phyloP scores from a whole-genome alignment of 1,140 invertebrate genomes.

The Pseudomyrmex cubaensis region DNA sequence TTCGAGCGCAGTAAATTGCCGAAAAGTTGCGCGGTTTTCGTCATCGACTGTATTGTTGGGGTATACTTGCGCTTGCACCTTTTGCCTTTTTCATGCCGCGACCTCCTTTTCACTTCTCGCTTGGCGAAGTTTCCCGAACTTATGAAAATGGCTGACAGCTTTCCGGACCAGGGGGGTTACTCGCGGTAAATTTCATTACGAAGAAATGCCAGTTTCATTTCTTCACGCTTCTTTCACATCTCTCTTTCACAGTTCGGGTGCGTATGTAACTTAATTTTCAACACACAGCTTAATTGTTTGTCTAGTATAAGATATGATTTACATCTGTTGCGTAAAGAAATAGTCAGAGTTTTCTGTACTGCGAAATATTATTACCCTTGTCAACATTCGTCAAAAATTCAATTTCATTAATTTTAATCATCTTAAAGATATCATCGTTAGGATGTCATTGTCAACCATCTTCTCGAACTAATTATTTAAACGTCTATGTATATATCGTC shows the following conservation, averaged over 20 bases:
- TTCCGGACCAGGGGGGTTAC: conserved; percentile 61
- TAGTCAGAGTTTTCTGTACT: background rate
- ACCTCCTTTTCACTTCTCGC: conserved; percentile 62
- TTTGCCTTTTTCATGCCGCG: conserved; percentile 50
- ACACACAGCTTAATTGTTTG: background rate
- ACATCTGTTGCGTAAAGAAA: background rate
- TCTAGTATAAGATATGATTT: background rate
- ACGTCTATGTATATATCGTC: no score
- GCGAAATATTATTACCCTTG: no score
- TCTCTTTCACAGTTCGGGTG: conserved; percentile 43
- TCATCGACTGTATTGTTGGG: conserved; percentile 6
- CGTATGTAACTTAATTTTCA: conserved; percentile 38
- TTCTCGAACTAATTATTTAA: no score
- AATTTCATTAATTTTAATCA: no score
- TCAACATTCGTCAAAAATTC: no score
- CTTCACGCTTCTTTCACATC: background rate
- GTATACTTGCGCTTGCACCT: conserved; percentile 37
- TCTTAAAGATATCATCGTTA: no score
- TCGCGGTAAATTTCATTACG: conserved; percentile 60
- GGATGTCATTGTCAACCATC: no score
- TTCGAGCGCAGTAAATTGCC: background rate
- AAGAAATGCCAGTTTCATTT: conserved; percentile 20
- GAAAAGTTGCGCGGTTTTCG: conserved; percentile 12
- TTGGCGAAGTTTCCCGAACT: conserved; percentile 66
- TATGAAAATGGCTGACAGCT: conserved; percentile 72